These are phyloP conservation scores for Nipponacmea schrenckii DNA, from an alignment of 2,888 invertebrate species.

Conservation along the genomic window DNA sequence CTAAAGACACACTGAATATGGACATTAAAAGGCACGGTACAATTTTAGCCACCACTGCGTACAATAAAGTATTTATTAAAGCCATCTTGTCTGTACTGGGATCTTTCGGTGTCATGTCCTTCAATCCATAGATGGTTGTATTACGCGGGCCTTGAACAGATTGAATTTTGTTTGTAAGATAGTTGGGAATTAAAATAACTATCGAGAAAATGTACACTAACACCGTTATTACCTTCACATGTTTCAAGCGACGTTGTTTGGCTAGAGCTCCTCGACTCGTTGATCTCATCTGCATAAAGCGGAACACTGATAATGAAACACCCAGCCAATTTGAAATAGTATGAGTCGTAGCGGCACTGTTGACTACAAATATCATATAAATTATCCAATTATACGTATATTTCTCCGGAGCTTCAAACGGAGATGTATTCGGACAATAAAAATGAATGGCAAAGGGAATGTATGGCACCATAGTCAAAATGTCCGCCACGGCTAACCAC, in stretches of 20 bases:
- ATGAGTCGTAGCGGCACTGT: constrained; percentile 88
- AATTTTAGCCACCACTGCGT: constrained; percentile 87
- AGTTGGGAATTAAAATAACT: constrained; percentile 85
- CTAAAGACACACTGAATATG: constrained; percentile 70
- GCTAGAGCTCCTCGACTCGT: constrained; percentile 50
- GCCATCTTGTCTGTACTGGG: constrained; percentile 45
- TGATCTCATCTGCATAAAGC: constrained; percentile 73
- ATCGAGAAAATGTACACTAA: constrained; percentile 86
- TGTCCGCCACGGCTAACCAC: constrained; percentile 84
- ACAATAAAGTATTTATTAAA: constrained; percentile 49
- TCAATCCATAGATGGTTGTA: constrained; percentile 40
- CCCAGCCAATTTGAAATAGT: constrained; percentile 94
- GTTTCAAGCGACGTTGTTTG: constrained; percentile 42
- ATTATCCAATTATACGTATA: constrained; percentile 64
- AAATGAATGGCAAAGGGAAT: constrained; percentile 86
- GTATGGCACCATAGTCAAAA: constrained; percentile 89
- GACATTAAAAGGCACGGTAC: constrained; percentile 89
- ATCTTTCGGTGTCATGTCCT: constrained; percentile 47
- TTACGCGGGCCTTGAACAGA: constrained; percentile 31
- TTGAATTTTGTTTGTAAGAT: constrained; percentile 81
- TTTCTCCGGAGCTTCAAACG: constrained; percentile 43
- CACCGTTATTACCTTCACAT: constrained; percentile 62
- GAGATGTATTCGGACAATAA: constrained; percentile 50
- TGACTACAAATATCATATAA: constrained; percentile 78
- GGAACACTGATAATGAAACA: constrained; percentile 90